phyloP scores from a whole-genome alignment of 2,888 invertebrate species.

The Linhomoeus sp. region DNA sequence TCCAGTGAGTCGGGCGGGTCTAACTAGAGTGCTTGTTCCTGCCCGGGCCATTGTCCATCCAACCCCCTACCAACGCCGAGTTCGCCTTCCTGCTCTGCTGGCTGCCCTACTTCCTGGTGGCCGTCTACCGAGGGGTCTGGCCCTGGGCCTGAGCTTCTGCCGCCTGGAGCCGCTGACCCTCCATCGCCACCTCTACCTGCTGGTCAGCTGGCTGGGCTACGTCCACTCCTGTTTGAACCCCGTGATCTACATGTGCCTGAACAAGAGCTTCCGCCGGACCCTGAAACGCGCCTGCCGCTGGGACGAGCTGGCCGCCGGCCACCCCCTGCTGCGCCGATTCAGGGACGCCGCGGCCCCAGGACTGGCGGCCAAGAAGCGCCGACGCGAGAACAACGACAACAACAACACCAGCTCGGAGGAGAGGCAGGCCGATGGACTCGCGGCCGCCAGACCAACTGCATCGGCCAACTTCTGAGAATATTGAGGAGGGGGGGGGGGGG shows the following conservation, averaged over 20 bases:
- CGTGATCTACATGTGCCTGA: conserved; percentile 17
- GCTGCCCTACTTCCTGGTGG: conserved; percentile 16
- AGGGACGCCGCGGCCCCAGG: too few species aligned
- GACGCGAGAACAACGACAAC: too few species aligned
- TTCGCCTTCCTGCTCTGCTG: conserved; percentile 18
- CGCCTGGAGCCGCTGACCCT: background rate
- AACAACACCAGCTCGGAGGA: too few species aligned
- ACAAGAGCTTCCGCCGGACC: conserved; percentile 15
- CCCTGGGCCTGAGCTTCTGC: background rate
- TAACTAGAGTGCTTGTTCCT: background rate
- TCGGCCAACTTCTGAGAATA: too few species aligned
- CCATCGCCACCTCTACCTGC: conserved; percentile 5
- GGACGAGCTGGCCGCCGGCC: too few species aligned
- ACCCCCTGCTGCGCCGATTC: too few species aligned
- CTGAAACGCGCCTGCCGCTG: conserved; percentile 5
- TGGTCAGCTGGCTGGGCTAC: conserved; percentile 12
- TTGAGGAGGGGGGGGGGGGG: too few species aligned
- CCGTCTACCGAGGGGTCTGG: conserved; percentile 12
- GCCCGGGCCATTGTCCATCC: too few species aligned
- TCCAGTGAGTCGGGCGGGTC: conserved; percentile 9
- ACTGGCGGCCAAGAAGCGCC: too few species aligned
- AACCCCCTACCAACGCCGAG: too few species aligned
- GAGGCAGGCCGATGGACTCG: too few species aligned
- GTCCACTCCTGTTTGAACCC: conserved; percentile 18
- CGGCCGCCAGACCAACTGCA: too few species aligned